phyloP scores from a whole-genome alignment of 2,797 vertebrate species.

The Pseudomugil tenellus region DNA sequence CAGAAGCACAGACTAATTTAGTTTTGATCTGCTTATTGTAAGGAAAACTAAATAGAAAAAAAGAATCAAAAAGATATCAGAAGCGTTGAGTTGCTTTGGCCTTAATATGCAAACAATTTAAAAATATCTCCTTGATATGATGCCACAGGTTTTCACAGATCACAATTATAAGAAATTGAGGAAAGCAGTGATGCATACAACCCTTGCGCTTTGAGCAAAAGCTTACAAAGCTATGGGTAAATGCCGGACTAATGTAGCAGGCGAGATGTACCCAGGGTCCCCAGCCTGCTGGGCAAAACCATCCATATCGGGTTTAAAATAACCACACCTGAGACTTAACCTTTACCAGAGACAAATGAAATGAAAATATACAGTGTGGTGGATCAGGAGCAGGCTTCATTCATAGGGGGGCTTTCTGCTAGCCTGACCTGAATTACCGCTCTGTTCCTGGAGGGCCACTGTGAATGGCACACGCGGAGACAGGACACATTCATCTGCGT shows the following conservation, averaged over 20 bases:
- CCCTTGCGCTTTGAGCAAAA: slow-evolving; percentile 42
- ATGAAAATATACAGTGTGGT: slow-evolving; percentile 82
- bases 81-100: slow-evolving; percentile 17
- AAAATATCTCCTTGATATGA: neutral
- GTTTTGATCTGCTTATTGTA: slow-evolving; percentile 22
- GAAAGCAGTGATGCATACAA: slow-evolving; percentile 33
- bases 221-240: slow-evolving; percentile 70
- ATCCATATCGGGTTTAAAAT: slow-evolving; percentile 88
- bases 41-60: neutral
- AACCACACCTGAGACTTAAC: slow-evolving; percentile 87
- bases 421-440: slow-evolving; percentile 86
- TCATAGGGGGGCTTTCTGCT: slow-evolving; percentile 80
- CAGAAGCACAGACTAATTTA: slow-evolving; percentile 45
- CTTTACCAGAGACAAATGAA: slow-evolving; percentile 88
- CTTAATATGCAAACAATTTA: slow-evolving; percentile 2
- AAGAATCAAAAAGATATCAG: neutral
- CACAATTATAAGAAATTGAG: slow-evolving; percentile 6
- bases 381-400: slow-evolving; percentile 82
- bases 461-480: slow-evolving; percentile 80
- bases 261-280: slow-evolving; percentile 76
- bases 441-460: slow-evolving; percentile 81
- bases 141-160: neutral
- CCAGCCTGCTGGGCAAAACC: slow-evolving; percentile 83
- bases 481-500: slow-evolving; percentile 84
- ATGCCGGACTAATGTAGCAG: slow-evolving; percentile 76